Conservation (phyloP, 53 echinoderm and acorn worm species). For the Paelopatides confundens region DNA sequence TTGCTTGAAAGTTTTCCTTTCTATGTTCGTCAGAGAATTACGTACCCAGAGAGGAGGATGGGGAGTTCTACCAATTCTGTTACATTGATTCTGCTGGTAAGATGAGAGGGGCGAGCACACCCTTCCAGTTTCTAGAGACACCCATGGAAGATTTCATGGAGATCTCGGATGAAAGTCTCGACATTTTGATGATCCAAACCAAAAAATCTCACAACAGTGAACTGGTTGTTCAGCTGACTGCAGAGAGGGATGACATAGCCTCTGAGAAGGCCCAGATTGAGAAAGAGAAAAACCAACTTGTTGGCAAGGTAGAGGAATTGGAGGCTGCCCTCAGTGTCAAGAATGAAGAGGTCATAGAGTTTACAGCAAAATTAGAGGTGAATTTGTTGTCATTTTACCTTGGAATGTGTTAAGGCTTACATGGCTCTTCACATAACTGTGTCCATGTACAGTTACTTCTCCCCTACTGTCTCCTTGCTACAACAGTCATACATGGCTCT, state of each 20-base stretch:
- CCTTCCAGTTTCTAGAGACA: conserved; percentile 89
- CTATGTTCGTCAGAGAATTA: conserved; percentile 79
- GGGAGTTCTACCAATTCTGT: conserved; percentile 98
- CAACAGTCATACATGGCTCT: too few relatives aligned
- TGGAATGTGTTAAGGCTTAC: too few relatives aligned
- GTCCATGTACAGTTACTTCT: too few relatives aligned
- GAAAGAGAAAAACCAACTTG: conserved; percentile 36
- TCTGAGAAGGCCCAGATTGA: conserved; percentile 29
- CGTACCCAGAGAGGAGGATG: conserved; percentile 94
- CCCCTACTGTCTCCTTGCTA: too few relatives aligned
- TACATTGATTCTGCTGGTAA: conserved; percentile 91
- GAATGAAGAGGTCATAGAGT: conserved; percentile 20
- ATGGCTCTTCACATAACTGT: too few relatives aligned
- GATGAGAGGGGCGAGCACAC: conserved; percentile 93
- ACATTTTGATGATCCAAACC: conserved; percentile 88
- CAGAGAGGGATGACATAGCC: conserved; percentile 40
- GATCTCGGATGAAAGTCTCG: conserved; percentile 77
- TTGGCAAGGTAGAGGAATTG: conserved; percentile 37
- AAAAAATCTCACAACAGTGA: conserved; percentile 64
- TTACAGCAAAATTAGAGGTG: conserved; percentile 43
- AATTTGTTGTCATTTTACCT: too few relatives aligned
- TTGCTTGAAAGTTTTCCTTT: too few relatives aligned
- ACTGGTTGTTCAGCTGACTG: conserved; percentile 49
- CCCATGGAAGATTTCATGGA: conserved; percentile 93
- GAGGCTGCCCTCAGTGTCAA: conserved; percentile 40